phyloP scores from a whole-genome alignment of 1,140 invertebrate genomes.

The Brachionus koreanus region DNA sequence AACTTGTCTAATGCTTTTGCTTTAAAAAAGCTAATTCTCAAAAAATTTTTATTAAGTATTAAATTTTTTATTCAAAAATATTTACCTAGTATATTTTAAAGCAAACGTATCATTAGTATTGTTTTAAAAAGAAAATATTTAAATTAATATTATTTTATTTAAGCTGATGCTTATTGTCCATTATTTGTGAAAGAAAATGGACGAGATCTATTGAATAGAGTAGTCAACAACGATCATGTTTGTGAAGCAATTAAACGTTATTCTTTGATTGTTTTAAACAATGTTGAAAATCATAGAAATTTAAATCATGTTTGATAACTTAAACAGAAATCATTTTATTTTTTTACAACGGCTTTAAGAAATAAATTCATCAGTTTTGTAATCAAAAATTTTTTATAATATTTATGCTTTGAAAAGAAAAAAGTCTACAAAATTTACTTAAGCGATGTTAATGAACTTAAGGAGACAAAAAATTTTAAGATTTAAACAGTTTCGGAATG shows the following conservation, averaged over 20 bases:
- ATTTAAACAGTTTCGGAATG: not conserved
- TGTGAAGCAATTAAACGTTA: constrained; percentile 16
- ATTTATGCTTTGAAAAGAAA: not conserved
- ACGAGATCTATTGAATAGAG: constrained; percentile 64
- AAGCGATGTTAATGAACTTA: not conserved
- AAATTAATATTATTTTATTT: constrained; percentile 47
- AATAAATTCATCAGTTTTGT: not conserved
- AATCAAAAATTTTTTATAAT: not conserved
- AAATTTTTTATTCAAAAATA: too few relatives aligned
- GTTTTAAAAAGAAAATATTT: too few relatives aligned
- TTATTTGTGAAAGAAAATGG: constrained; percentile 81
- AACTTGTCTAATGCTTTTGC: too few relatives aligned
- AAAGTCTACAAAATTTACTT: not conserved
- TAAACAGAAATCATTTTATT: not conserved
- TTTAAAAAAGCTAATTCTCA: too few relatives aligned
- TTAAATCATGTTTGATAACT: not conserved
- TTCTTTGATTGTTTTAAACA: not conserved
- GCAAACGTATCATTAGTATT: too few relatives aligned
- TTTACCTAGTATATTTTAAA: too few relatives aligned
- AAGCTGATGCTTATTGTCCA: constrained; percentile 82
- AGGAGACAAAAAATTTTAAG: not conserved
- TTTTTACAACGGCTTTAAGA: not conserved
- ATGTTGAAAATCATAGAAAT: constrained; percentile 17
- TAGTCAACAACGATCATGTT: not conserved
- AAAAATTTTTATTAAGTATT: too few relatives aligned